Evolutionary conservation across 1,140 invertebrate genomes (phyloP), one percentile per base, ranked within the genome.

Genomic region (Nebria ingens): DNA sequence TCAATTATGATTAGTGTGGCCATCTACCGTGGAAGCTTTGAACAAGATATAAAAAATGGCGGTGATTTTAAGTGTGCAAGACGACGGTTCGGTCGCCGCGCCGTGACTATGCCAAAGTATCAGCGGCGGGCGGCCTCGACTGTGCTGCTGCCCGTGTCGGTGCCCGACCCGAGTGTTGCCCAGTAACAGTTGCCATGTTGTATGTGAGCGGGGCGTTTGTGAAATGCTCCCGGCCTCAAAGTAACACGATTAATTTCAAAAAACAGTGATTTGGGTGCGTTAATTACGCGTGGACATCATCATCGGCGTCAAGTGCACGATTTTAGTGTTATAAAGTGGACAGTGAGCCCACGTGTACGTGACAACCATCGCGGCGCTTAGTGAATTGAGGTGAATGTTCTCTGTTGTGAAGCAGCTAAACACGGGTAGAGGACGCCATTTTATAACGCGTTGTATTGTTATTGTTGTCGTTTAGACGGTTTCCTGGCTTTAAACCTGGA

Each of bases 101-200:
- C 21, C 53, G 58, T 29, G 13, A 1, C 19, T 11, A 19, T 17
- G 17, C 51, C 54, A 56, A 25, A 19, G 15, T 19, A 11, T 19
- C 25, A 53, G 51, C 34, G 51, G 21, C 21, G 49, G 40, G 42
- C 51, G 40, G 40, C 40, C 40, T 45, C 40, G 40, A 45, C 40
- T 45, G 40, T 45, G 40, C 40, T 45, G n/a, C n/a, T n/a, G n/a
- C n/a, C n/a, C n/a, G n/a, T n/a, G n/a, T n/a, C 40, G 53, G 49
- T 55, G 23, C 50, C 49, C 52, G 21, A 54, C 60, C 59, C 58
- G 60, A 62, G 58, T n/a, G n/a, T n/a, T n/a, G 60, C 62, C 61
- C 61, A 64, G 62, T 61, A 64, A 61, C 60, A 64, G 64, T 64
- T 65, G 64, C 64, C 64, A 65, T 65, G 64, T 65, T 65, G 61